Conservation (phyloP, 1,140 invertebrate species). For the Hycleus cichorii region DNA sequence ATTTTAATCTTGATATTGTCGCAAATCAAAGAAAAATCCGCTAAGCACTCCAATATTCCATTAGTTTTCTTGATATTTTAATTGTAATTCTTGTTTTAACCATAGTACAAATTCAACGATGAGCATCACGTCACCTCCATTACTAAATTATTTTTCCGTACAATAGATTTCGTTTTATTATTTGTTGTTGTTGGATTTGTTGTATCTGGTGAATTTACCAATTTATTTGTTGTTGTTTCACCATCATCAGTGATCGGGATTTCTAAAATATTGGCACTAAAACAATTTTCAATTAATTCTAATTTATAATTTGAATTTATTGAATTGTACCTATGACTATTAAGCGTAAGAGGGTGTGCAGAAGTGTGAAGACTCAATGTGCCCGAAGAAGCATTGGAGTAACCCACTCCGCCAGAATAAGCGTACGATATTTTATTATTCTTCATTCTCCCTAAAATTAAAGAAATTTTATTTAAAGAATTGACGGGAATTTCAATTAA, state of each 20-base stretch:
- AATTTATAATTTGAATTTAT: not conserved
- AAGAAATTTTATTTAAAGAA: not conserved
- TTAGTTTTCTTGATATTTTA: not conserved
- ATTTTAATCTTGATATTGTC: too few species aligned
- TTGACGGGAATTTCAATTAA: not conserved
- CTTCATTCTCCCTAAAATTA: conserved; percentile 24
- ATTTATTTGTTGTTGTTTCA: conserved; percentile 25
- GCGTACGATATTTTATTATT: conserved; percentile 33
- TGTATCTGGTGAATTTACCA: conserved; percentile 23
- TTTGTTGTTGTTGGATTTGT: conserved; percentile 25
- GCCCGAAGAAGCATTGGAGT: conserved; percentile 24
- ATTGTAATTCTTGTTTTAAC: not conserved
- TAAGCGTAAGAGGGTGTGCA: conserved; percentile 38
- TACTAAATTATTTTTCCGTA: conserved; percentile 37
- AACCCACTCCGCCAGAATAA: conserved; percentile 27
- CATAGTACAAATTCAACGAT: conserved; percentile 20
- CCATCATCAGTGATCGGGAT: conserved; percentile 35
- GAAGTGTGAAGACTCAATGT: conserved; percentile 33
- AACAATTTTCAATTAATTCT: conserved; percentile 11
- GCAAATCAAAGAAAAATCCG: too few species aligned
- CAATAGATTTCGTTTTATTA: conserved; percentile 34
- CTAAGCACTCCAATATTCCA: not conserved
- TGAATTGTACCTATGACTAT: conserved; percentile 39
- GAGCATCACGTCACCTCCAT: conserved; percentile 42
- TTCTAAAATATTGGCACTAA: conserved; percentile 40